These are phyloP conservation scores for Apostichopus parvimensis DNA, from an alignment of 35 echinoderm and acorn worm species.

Conservation along the genomic window DNA sequence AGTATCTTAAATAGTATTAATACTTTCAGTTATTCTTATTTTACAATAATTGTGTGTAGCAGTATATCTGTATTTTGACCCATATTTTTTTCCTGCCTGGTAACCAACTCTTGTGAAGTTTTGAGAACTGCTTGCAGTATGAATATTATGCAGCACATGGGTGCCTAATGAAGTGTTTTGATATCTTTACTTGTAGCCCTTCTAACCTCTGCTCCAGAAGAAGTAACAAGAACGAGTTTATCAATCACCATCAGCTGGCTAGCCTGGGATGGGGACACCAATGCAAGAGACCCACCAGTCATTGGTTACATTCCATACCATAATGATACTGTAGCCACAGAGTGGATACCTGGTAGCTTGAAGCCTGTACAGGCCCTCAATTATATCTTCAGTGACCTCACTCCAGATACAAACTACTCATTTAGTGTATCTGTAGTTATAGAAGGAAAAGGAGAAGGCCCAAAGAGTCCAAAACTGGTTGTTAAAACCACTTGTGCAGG, in stretches of 20 bases:
- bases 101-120: no score
- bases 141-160: no score
- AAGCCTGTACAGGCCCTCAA: neutral
- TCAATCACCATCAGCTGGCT: neutral
- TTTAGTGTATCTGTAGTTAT: neutral
- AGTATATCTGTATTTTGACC: no score
- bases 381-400: neutral
- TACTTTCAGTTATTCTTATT: no score
- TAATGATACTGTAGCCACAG: neutral
- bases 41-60: no score
- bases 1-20: no score
- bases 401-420: neutral
- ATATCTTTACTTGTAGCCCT: no score
- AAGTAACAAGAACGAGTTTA: neutral
- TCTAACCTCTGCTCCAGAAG: neutral
- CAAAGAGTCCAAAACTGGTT: neutral
- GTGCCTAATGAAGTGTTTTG: no score
- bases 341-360: neutral
- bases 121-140: no score
- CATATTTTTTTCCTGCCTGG: no score
- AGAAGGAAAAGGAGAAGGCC: neutral
- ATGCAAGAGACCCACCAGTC: neutral
- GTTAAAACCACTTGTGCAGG: neutral
- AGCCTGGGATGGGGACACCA: neutral
- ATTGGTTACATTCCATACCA: neutral